Base-by-base conservation (phyloP, 2,888 invertebrate genomes). In the Sialis lutaria region DNA sequence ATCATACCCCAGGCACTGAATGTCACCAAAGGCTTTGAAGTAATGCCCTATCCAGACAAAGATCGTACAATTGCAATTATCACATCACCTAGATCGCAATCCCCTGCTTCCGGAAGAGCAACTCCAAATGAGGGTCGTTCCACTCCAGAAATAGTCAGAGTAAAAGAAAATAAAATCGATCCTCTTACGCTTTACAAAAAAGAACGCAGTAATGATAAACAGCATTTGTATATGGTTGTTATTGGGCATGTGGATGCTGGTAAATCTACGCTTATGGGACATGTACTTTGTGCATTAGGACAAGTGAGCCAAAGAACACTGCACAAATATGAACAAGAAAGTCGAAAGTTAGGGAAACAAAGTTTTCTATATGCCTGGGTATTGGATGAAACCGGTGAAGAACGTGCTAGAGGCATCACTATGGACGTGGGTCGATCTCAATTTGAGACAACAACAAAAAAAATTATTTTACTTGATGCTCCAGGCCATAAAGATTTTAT, bases 341-440 rank as follows among this genome's bases (percentile, higher is more conserved):
- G 93, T 56, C 86, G 89, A 61, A 96, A 97, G 65, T 70, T 92
- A 53, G 98, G 98, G 4, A 99, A 99, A 65, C 90, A 93, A 58
- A 95, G 95, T 51, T 97, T 97, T 57, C 87, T 92, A 70, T 98
- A 88, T 67, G 98, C 98, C 4, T 99, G 98, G 98, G 93, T 98
- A 2, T 69, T 98, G 45, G 98, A 98, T 66, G 97, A 99, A 68
- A 97, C 96, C 49, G 92, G 92, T 1, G 98, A 98, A 63, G 98
- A 98, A 67, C 77, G 95, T 56, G 79, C 82, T 31, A 77, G 98
- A 53, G 98, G 45, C n/a, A 95, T 99, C 44, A 99, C 98, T 1
- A 99, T 98, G 92, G 98, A 99, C 67, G 83, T 98, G 9, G 97
- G 92, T 1, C 79, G 87, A 55, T 88, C 88, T 10, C 82, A 85